A percentile compares a stretch with the other conserved stretches of the same genome.
phyloP scores from a whole-genome alignment of 2,113 vertebrate species.

The Petromus typicus region DNA sequence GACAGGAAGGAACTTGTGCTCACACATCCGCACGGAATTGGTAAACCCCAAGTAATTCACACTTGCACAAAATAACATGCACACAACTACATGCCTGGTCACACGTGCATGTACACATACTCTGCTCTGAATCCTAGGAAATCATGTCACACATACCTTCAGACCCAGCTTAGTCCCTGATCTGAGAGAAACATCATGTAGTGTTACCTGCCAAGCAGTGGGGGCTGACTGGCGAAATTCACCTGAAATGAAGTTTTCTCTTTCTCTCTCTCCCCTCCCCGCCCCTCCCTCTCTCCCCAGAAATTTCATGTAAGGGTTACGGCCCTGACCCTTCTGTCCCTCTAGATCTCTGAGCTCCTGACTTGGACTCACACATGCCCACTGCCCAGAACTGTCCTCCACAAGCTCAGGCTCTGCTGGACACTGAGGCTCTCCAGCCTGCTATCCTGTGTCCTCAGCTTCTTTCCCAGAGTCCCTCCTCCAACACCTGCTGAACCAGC shows the following conservation, averaged over 20 bases:
- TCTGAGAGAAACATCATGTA: not conserved
- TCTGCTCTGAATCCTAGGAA: not conserved
- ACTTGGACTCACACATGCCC: not conserved
- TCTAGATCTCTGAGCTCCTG: not conserved
- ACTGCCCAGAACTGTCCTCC: not conserved
- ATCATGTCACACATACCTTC: not conserved
- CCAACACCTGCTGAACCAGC: too few relatives aligned
- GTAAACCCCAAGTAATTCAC: not conserved
- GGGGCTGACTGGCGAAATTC: not conserved
- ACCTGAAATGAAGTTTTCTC: too few relatives aligned
- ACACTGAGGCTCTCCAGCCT: not conserved
- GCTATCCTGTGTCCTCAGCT: too few relatives aligned
- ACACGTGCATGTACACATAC: not conserved
- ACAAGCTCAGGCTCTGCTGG: not conserved
- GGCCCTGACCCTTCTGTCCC: too few relatives aligned
- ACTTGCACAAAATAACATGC: not conserved
- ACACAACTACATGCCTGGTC: slow-evolving; percentile 72
- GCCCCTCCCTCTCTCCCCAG: too few relatives aligned
- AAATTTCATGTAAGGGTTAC: too few relatives aligned
- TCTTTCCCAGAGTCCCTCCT: not conserved
- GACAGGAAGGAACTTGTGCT: not conserved
- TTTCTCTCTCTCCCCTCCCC: not conserved
- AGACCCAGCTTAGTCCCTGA: not conserved
- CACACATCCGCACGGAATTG: not conserved
- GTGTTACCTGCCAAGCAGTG: not conserved